Conservation (phyloP, 2,113 vertebrate genomes). For the Trichechus manatus region DNA sequence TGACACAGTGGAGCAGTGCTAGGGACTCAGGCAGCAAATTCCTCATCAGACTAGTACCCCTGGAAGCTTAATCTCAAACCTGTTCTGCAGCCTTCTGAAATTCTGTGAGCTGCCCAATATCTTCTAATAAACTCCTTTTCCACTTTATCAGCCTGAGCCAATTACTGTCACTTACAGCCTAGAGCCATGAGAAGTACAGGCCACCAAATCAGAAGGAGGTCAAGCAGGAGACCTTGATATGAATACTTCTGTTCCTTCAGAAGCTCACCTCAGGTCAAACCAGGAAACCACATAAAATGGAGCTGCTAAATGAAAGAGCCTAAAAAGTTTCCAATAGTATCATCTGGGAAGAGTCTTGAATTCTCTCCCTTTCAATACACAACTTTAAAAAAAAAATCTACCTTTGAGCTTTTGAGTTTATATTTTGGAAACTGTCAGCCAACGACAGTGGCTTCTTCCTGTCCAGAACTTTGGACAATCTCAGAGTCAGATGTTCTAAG, state of each 20-base stretch:
- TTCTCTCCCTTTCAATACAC: not conserved
- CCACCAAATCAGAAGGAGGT: not conserved
- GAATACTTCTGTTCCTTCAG: not conserved
- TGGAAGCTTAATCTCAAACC: not conserved
- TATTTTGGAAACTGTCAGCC: not conserved
- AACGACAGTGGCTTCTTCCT: constrained; percentile 24
- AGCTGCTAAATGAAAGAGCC: not conserved
- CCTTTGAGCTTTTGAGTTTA: not conserved
- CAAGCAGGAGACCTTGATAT: not conserved
- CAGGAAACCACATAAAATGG: not conserved
- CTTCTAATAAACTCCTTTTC: not conserved
- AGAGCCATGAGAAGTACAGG: not conserved
- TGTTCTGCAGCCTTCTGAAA: not conserved
- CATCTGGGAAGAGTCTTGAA: not conserved
- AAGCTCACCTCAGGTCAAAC: not conserved
- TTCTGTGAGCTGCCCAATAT: not conserved
- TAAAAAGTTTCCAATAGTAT: not conserved
- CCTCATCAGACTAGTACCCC: not conserved
- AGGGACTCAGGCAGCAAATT: not conserved
- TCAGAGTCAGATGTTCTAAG: constrained; percentile 34
- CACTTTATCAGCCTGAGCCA: not conserved
- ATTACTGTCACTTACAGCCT: not conserved
- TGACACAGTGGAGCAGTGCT: not conserved
- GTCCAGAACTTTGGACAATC: not conserved
- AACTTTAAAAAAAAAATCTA: not conserved